These are phyloP conservation scores for Masticophis lateralis DNA, from an alignment of 2,797 vertebrate species.

Conservation along the genomic window DNA sequence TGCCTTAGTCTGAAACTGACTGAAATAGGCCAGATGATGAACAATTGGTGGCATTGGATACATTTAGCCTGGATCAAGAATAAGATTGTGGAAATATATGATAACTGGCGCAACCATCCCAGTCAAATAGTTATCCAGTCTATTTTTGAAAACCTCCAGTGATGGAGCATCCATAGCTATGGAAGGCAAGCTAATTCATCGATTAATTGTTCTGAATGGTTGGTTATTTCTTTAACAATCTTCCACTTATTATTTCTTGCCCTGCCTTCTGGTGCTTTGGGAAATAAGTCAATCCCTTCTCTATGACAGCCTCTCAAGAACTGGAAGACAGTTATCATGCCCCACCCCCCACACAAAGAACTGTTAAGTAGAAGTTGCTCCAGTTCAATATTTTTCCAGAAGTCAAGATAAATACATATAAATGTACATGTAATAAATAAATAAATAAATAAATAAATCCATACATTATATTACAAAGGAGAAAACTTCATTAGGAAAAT, in stretches of 20 bases:
- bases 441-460: background rate
- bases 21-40: background rate
- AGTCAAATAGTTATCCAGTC: background rate
- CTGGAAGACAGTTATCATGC: background rate
- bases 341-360: background rate
- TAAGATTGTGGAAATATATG: background rate
- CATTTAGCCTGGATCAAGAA: background rate
- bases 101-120: background rate
- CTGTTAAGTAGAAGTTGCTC: background rate
- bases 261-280: background rate
- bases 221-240: background rate
- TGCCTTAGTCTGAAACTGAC: background rate
- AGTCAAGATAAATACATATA: background rate
- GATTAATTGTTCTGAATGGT: background rate
- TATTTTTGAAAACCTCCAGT: background rate
- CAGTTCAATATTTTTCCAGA: background rate
- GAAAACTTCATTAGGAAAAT: background rate
- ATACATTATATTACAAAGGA: background rate
- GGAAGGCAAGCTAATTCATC: background rate
- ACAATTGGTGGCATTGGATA: background rate
- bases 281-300: background rate
- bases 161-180: background rate
- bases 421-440: no score
- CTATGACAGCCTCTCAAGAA: background rate
- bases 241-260: background rate